Evolutionary conservation across 2,113 vertebrate genomes (phyloP), one percentile per base, ranked within the genome.

Genomic region (Thomomys bottae): DNA sequence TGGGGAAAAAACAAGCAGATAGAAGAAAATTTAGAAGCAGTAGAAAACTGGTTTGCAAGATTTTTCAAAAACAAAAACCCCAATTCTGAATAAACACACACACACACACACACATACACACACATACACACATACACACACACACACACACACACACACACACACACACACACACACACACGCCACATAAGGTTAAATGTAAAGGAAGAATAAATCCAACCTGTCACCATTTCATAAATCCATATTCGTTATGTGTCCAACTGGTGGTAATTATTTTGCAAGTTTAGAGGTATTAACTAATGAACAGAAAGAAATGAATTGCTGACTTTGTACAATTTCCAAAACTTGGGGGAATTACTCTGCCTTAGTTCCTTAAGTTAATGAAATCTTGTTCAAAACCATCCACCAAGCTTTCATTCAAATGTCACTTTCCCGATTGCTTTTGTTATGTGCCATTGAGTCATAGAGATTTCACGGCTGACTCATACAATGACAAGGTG

Each of bases 391-490:
- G 28, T 59, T 83, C 63, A 94, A 45, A 38, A 40, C 36, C 34
- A 95, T 64, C 49, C 71, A 73, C 49, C 30, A 26, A 66, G 54
- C 6, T 80, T 84, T 85, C 89, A 90, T 88, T 87, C 88, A 87
- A 64, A 93, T 89, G 83, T 72, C 94, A 95, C 77, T 34, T 90
- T 93, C 68, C 70, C 78, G 92, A 94, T 63, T 87, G 93, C 91
- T 71, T 97, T 94, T 34, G 36, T 89, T 91, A 64, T 9, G 15
- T 85, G 66, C 66, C 86, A 40, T 73, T 76, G 89, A 94, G 94
- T 95, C 95, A 96, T 42, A 79, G 82, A 92, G 81, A 92, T 95
- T 95, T 93, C 86, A 84, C 8, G 59, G 77, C 78, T 93, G 77
- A 91, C 71, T 95, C 91, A 82, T 6, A 34, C 34, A 84, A 49